These are phyloP conservation scores for Bolinopsis microptera DNA, from an alignment of 37 sponge, comb jelly and placozoan genomes.

Conservation along the genomic window DNA sequence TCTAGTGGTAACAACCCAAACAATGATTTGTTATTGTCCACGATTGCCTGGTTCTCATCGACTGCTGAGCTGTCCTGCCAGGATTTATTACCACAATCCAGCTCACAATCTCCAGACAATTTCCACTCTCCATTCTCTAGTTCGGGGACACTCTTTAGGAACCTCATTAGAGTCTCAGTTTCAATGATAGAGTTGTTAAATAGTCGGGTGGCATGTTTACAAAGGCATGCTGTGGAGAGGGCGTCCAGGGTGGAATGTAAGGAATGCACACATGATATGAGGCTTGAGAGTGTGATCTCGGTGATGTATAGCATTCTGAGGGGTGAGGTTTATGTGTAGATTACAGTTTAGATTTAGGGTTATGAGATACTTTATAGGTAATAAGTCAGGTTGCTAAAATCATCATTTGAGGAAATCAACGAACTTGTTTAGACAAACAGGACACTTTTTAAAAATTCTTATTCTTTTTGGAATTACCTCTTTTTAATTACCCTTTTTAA, in stretches of 20 bases:
- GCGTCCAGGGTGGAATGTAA: neutral
- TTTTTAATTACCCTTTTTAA: too few species aligned
- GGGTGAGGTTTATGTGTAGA: too few species aligned
- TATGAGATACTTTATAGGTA: too few species aligned
- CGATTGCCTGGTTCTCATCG: neutral
- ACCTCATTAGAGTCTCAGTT: neutral
- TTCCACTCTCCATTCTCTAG: neutral
- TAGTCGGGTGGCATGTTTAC: neutral
- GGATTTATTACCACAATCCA: neutral
- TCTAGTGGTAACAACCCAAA: too few species aligned
- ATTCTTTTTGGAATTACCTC: too few species aligned
- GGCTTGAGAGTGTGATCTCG: neutral
- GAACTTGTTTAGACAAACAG: too few species aligned
- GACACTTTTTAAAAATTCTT: too few species aligned
- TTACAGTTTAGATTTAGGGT: too few species aligned
- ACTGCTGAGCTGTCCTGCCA: neutral
- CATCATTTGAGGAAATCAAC: too few species aligned
- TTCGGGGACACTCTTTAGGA: neutral
- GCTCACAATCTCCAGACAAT: neutral
- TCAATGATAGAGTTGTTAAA: neutral
- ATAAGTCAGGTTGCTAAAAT: too few species aligned
- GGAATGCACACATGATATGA: neutral
- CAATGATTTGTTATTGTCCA: too few species aligned
- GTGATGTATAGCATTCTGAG: neutral
- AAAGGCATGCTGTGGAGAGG: neutral